phyloP scores from a whole-genome alignment of 2,113 vertebrate genomes.

The Cathartes aura region DNA sequence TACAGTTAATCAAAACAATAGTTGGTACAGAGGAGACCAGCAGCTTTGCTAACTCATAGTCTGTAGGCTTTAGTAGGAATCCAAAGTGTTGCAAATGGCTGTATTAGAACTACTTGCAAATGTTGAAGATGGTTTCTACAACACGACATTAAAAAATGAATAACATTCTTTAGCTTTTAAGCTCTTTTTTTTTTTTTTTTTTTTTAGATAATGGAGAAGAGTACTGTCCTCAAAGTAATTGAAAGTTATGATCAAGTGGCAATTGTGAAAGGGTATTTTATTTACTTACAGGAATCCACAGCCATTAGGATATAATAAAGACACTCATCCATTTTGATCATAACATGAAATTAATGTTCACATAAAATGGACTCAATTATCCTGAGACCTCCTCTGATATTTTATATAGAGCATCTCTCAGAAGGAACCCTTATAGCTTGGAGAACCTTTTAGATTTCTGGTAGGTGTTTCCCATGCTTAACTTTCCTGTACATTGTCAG shows the following conservation, averaged over 20 bases:
- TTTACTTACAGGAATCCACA: slow-evolving; percentile 52
- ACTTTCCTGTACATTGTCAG: neutral
- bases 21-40: neutral
- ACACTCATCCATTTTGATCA: neutral
- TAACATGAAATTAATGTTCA: slow-evolving; percentile 1
- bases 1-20: neutral
- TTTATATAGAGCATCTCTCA: neutral
- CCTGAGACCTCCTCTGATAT: neutral
- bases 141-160: neutral
- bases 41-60: neutral
- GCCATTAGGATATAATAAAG: neutral
- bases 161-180: neutral
- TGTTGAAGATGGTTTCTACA: neutral
- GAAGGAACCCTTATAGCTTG: neutral
- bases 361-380: neutral
- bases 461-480: neutral
- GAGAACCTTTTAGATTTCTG: neutral
- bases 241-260: neutral
- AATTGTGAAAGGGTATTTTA: slow-evolving; percentile 14
- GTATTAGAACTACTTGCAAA: neutral
- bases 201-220: neutral
- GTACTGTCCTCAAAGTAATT: neutral
- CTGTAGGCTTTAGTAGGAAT: neutral
- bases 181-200: neutral
- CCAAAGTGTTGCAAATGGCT: neutral